Base-by-base conservation (phyloP, 2,888 invertebrate species). In the Rhingia rostrata region DNA sequence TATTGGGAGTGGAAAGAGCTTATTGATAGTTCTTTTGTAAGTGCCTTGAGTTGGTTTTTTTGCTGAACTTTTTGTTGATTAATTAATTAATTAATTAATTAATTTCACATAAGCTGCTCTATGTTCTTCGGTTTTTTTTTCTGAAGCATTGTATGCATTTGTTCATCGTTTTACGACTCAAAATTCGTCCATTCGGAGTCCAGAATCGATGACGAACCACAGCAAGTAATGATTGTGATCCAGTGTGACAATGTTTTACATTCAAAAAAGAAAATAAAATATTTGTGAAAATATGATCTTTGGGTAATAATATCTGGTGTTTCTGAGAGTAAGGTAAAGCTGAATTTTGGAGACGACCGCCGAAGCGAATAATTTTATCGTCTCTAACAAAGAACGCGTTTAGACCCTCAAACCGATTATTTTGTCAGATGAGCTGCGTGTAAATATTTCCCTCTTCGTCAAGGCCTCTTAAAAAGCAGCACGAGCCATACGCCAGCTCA, bases 161-260 rank as follows among this genome's bases (percentile, higher is more conserved):
- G 60, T 33, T n/a, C 2, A 67, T 43, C 0, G 53, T 22, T 6
- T 37, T 51, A 4, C 49, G 39, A 1, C 33, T 37, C 3, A 33
- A 4, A n/a, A 9, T 14, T 22, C 33, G 54, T 12, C 39, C 45
- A 47, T 49, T 37, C 2, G 66, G 45, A 3, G 66, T 58, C 75
- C 75, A 75, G 32, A 32, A 75, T 0, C 47, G 63, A 63, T 83
- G 82, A 7, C 77, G 64, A 2, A 72, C 3, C 6, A 54, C 66
- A 49, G 78, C 12, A 30, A 72, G 45, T 3, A 78, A 32, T 7
- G 51, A 47, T 54, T 70, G 78, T 10, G 78, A 32, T 4, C 49
- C 78, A n/a, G 61, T 49, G 54, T 78, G 63, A 10, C 61, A 4
- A 32, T 78, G 35, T 33, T 51, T 64, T 41, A 67, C 39, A 69